Evolutionary conservation across 37 sponge, comb jelly and placozoan genomes (phyloP), one percentile per base, ranked within the genome.

Genomic region (Beroe ovata): DNA sequence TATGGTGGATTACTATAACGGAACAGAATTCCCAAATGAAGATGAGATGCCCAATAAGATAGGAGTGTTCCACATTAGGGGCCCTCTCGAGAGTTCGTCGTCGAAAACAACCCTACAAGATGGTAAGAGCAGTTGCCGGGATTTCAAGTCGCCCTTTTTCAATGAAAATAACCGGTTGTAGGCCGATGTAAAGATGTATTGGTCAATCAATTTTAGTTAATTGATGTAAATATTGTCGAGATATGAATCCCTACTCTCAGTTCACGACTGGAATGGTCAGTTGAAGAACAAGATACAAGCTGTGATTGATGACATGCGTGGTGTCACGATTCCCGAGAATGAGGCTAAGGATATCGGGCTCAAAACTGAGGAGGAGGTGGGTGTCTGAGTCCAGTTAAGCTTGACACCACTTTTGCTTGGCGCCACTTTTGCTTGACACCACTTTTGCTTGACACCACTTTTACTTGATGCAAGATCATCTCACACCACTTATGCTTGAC

Each of bases 21-120:
- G 77, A n/a, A 90, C 88, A 1, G 40, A 89, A 22, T 93, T 92
- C 40, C 92, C 93, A 23, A 60, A 88, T 0, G 97, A 96, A 69
- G 95, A 96, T 88, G 37, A 60, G 60, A 96, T 96, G 97, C 97
- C 97, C 20, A 91, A 95, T 77, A 91, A 95, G 35, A 94, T 94
- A 66, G 94, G 97, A 26, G 92, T 96, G 37, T 89, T 96, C 64
- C 89, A 88, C 39, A 88, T 91, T 33, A 23, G 91, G 59, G 91
- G 91, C 4, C 72, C 84, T 23, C 0, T 39, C 3, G 84, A 77
- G 84, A 77, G 18, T 54, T 23, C 25, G 33, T 28, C 1, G 62
- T 60, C 61, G 21, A 89, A 89, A 60, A 89, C 28, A 20, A 42
- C 84, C 0, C 84, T 77, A 8, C 84, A 77, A 41, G 84, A 77